A percentile compares a stretch with the other conserved stretches of the same genome.
phyloP scores from a whole-genome alignment of 53 echinoderm and acorn worm genomes.

The Paracentrotus lividus region DNA sequence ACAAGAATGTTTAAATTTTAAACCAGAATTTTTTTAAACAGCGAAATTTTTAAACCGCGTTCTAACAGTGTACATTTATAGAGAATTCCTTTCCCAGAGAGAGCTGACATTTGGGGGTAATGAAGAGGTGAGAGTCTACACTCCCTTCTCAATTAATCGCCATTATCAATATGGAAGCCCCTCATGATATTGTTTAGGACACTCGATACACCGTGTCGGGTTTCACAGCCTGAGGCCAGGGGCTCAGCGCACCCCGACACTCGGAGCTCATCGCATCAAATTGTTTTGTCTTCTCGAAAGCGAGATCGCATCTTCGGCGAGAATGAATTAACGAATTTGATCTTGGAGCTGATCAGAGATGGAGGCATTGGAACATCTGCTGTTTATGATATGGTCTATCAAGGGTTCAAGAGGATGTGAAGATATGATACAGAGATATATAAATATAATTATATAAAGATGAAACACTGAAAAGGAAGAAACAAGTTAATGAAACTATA shows the following conservation, averaged over 20 bases:
- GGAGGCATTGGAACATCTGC: constrained; percentile 28
- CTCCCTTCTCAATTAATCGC: constrained; percentile 33
- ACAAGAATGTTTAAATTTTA: no score
- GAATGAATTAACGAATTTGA: constrained; percentile 24
- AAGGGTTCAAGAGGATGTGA: not conserved
- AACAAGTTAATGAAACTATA: not conserved
- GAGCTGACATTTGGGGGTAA: not conserved
- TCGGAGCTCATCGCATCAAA: not conserved
- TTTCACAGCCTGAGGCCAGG: not conserved
- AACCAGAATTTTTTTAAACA: no score
- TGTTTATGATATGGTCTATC: constrained; percentile 19
- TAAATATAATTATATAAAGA: not conserved
- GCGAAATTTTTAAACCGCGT: no score
- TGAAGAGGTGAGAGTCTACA: not conserved
- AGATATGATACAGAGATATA: no score
- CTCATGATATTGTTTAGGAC: constrained; percentile 10
- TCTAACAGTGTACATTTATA: no score
- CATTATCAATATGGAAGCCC: constrained; percentile 34
- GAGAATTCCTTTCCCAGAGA: no score
- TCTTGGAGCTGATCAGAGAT: not conserved
- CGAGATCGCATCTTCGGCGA: not conserved
- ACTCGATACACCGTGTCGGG: not conserved
- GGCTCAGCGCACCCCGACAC: not conserved
- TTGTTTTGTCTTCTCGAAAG: constrained; percentile 37
- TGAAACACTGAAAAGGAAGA: not conserved